phyloP scores from a whole-genome alignment of 1,140 invertebrate genomes.

The Campodea augens region DNA sequence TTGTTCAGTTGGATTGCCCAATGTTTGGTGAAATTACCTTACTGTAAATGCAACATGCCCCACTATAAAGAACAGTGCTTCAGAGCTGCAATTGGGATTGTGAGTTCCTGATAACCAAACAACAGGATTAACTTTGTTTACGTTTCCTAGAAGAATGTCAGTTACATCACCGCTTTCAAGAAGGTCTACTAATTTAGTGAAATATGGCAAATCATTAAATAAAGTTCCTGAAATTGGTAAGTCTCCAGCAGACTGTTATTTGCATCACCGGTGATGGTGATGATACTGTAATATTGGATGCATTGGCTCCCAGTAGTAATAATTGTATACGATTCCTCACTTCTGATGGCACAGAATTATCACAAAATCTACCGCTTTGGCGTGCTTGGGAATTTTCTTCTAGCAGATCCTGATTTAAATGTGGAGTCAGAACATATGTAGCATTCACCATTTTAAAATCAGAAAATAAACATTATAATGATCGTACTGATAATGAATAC shows the following conservation, averaged over 20 bases:
- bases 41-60: not conserved
- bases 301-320: not conserved
- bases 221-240: not conserved
- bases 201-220: not conserved
- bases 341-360: not conserved
- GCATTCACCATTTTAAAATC: not conserved
- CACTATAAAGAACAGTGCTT: not conserved
- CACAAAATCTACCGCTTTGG: constrained; percentile 1
- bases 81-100: not conserved
- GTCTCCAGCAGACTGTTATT: not conserved
- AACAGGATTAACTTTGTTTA: too few species aligned
- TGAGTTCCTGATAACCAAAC: too few species aligned
- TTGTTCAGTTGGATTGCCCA: not conserved
- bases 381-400: too few species aligned
- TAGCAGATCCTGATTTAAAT: too few species aligned
- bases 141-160: too few species aligned
- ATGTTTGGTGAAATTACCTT: not conserved
- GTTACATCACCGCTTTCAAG: not conserved
- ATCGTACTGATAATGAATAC: not conserved
- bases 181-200: not conserved
- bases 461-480: not conserved
- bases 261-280: not conserved
- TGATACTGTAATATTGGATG: not conserved
- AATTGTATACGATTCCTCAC: not conserved
- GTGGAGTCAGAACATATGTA: too few species aligned